Base-by-base conservation (phyloP, 1,140 invertebrate species). In the Cydia amplana region DNA sequence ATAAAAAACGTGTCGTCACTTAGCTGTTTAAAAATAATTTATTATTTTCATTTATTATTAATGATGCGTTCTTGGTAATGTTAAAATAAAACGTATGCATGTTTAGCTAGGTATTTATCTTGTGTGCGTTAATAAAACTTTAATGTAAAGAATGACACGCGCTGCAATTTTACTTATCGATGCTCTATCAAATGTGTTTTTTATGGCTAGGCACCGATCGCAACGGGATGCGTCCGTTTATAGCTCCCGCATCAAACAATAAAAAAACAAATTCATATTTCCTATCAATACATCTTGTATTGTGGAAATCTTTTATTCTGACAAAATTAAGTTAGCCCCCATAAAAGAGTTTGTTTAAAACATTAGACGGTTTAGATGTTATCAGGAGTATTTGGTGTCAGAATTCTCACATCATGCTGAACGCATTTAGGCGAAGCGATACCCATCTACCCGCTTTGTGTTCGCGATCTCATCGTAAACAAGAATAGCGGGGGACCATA, bases 341-440 rank as follows among this genome's bases (percentile, higher is more conserved):
- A 91, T 90, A 91, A 91, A 91, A 81, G 88, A 91, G 90, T 91
- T 91, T 93, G 91, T 91, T 91, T 91, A 91, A 91, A 93, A 90
- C 90, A 91, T 91, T 93, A 93, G 89, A 75, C 79, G 79, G 83
- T 89, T 91, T 91, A 90, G 89, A 91, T 93, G 82, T 89, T 93
- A 93, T 93, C 91, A 79, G 20, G 67, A 28, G 67, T 91, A 85
- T 93, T 91, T 91, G 91, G 90, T 91, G 91, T 92, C 90, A 92
- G 90, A 92, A 91, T 82, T 91, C 89, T 88, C 90, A 86, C 90
- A 90, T 92, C 91, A 92, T 91, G 88, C 91, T 82, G 91, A 91
- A 91, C 85, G 77, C 89, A 91, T 91, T 91, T 91, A 82, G 81
- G 82, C 73, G 76, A 49, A 74, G 70, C 75, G 91, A 92, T 92